phyloP scores from a whole-genome alignment of 2,888 invertebrate species.

The Abscondita cerata region DNA sequence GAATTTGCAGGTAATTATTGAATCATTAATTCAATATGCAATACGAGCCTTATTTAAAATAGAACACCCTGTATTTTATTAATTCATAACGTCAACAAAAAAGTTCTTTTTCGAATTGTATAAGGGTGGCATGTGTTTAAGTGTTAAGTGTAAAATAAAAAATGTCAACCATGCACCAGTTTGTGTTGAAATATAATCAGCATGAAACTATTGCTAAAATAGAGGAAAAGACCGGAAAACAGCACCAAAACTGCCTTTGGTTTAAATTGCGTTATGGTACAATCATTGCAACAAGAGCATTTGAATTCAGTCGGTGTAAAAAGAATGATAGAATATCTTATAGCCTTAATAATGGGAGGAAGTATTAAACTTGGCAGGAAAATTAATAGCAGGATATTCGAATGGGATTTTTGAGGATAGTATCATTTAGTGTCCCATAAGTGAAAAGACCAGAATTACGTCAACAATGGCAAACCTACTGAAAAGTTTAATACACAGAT shows the following conservation, averaged over 20 bases:
- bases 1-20: too few relatives aligned
- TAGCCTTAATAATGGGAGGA: constrained; percentile 15
- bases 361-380: constrained; percentile 20
- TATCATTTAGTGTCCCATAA: constrained; percentile 32
- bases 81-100: too few relatives aligned
- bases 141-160: too few relatives aligned
- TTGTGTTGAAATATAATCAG: too few relatives aligned
- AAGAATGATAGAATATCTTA: constrained; percentile 14
- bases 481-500: constrained; percentile 28
- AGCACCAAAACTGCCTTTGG: constrained; percentile 23
- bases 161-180: too few relatives aligned
- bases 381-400: constrained; percentile 26
- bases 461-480: too few relatives aligned
- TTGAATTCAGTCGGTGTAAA: constrained; percentile 15
- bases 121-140: too few relatives aligned
- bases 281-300: constrained; percentile 14
- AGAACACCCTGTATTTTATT: too few relatives aligned
- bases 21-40: too few relatives aligned
- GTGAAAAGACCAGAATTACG: constrained; percentile 27
- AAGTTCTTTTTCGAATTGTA: too few relatives aligned
- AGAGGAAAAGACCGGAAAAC: constrained; percentile 34
- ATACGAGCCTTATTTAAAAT: too few relatives aligned
- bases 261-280: constrained; percentile 18
- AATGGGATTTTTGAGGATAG: constrained; percentile 33
- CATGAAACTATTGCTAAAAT: too few relatives aligned